Evolutionary conservation across 2,797 vertebrate species (phyloP).

Genomic region (Babyrousa celebensis): DNA sequence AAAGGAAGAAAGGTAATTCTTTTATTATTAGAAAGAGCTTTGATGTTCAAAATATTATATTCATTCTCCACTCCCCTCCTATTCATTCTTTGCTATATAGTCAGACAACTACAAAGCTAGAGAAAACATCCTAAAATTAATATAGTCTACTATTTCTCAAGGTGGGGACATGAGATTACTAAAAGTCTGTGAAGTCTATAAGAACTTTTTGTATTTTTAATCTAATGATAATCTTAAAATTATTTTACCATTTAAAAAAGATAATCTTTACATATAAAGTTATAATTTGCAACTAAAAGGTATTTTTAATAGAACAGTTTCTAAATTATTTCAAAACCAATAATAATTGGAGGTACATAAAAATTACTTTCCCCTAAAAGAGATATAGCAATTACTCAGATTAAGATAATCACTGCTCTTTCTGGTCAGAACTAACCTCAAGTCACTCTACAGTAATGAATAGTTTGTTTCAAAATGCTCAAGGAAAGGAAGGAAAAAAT

Average conservation of each 20-base stretch:
- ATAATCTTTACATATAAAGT: neutral
- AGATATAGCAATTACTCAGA: conserved; percentile 22
- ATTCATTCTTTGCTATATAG: neutral
- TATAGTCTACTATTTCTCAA: conserved; percentile 7
- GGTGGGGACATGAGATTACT: neutral
- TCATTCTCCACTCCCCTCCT: neutral
- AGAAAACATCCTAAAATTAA: conserved; percentile 45
- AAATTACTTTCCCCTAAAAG: conserved; percentile 48
- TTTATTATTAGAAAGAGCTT: conserved; percentile 47
- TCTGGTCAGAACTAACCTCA: conserved; percentile 10
- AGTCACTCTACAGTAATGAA: neutral
- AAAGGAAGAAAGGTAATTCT: conserved; percentile 15
- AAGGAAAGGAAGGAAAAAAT: too few relatives aligned
- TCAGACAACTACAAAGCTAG: conserved; percentile 40
- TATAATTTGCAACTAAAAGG: neutral
- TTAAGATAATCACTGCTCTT: neutral
- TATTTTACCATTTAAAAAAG: neutral
- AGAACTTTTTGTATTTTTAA: conserved; percentile 63
- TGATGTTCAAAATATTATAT: conserved; percentile 45
- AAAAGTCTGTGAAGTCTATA: neutral
- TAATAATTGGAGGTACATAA: neutral
- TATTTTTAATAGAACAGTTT: conserved; percentile 42
- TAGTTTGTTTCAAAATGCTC: conserved; percentile 11
- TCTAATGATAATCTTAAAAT: conserved; percentile 37
- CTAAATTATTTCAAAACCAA: conserved; percentile 66